Conservation (phyloP, 2,113 vertebrate species). For the Nettapus auritus region DNA sequence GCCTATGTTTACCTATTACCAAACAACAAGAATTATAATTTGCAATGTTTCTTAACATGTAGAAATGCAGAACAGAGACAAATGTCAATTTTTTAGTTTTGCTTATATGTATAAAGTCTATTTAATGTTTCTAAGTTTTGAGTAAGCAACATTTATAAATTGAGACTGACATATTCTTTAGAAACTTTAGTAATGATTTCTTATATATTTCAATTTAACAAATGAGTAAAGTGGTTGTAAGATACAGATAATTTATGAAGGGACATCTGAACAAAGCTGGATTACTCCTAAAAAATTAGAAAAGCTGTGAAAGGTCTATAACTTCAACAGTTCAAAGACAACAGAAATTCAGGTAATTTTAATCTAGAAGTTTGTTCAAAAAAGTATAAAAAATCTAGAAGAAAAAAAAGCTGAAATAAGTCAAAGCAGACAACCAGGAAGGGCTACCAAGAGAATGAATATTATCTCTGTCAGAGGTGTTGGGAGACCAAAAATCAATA, state of each 20-base stretch:
- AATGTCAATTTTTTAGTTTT: neutral
- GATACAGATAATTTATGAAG: neutral
- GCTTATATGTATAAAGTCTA: neutral
- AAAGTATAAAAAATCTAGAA: neutral
- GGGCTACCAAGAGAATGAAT: neutral
- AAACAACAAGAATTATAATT: neutral
- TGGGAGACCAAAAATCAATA: neutral
- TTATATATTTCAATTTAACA: neutral
- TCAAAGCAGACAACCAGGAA: neutral
- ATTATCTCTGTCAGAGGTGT: neutral
- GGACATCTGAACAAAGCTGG: neutral
- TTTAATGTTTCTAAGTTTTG: neutral
- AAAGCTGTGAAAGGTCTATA: neutral
- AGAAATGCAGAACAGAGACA: neutral
- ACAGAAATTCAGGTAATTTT: neutral
- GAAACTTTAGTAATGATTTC: neutral
- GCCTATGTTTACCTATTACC: neutral
- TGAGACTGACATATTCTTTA: neutral
- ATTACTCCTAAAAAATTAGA: neutral
- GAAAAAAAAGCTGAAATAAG: neutral
- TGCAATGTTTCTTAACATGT: neutral
- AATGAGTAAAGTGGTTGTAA: neutral
- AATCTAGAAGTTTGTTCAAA: neutral
- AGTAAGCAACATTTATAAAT: neutral
- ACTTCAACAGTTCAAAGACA: neutral